Evolutionary conservation across 2,113 vertebrate species (phyloP).

Genomic region (Uropsilus gracilis): DNA sequence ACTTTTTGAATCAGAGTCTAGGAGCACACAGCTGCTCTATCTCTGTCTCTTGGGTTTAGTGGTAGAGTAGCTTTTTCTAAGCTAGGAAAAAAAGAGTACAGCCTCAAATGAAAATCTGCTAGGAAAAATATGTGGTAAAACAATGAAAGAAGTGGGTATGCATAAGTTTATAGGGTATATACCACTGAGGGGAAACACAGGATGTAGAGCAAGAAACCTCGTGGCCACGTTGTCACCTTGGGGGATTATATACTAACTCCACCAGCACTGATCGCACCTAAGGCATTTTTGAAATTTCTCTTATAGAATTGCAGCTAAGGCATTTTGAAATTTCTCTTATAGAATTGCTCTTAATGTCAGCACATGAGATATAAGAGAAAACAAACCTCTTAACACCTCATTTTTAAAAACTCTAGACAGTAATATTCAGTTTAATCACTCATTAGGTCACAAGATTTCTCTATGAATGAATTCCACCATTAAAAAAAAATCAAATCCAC

Average conservation of each 20-base stretch:
- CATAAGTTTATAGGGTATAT: neutral
- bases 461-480: constrained; percentile 53
- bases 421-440: constrained; percentile 56
- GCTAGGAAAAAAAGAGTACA: neutral
- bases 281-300: constrained; percentile 60
- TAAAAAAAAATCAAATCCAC: constrained; percentile 33
- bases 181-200: neutral
- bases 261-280: neutral
- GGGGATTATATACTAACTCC: constrained; percentile 29
- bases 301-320: constrained; percentile 29
- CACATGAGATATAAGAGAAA: constrained; percentile 59
- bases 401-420: constrained; percentile 54
- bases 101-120: constrained; percentile 53
- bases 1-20: constrained; percentile 83
- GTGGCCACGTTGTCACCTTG: neutral
- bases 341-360: constrained; percentile 47
- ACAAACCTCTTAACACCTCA: constrained; percentile 50
- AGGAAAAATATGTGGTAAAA: constrained; percentile 61
- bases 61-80: constrained; percentile 48
- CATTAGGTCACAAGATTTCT: constrained; percentile 22
- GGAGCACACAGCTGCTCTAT: constrained; percentile 84
- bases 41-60: constrained; percentile 81
- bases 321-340: constrained; percentile 56
- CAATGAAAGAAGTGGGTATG: constrained; percentile 18
- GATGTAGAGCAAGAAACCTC: constrained; percentile 21